Conservation (phyloP, 2,113 vertebrate species). For the human (Homo sapiens) region GRCh38 chr17:35229501-35230000, state of each 20-base stretch:
- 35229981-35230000: neutral
- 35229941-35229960: neutral
- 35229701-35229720: neutral
- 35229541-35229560: neutral
- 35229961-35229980: neutral
- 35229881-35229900: neutral
- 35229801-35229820: neutral
- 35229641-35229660: neutral
- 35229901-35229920: neutral
- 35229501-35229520: neutral
- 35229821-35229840: neutral
- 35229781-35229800: neutral
- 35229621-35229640: neutral
- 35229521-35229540: neutral
- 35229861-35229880: neutral
- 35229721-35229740: neutral
- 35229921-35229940: neutral
- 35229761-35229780: neutral
- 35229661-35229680: neutral
- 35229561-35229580: neutral
- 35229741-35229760: neutral
- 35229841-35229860: neutral
- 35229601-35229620: neutral
- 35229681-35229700: neutral
- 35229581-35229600: neutral